Conservation (phyloP, 2,888 invertebrate genomes). For the Ceriagrion tenellum region DNA sequence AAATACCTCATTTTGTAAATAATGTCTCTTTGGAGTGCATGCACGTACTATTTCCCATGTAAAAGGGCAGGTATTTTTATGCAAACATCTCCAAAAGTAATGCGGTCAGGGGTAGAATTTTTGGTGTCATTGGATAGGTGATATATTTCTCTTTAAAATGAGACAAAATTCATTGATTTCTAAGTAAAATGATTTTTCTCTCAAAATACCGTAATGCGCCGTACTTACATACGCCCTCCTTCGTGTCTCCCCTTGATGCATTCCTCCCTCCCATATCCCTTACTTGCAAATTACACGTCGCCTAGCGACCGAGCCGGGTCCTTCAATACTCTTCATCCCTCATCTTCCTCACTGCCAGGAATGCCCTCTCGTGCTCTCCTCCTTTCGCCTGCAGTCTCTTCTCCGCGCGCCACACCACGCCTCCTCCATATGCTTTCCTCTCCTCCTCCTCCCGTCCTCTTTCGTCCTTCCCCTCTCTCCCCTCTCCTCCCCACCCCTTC, state of each 20-base stretch:
- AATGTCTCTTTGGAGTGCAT: too few relatives aligned
- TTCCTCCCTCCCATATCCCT: background rate
- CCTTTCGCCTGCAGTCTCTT: background rate
- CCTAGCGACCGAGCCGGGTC: background rate
- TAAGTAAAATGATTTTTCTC: too few relatives aligned
- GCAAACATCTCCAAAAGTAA: too few relatives aligned
- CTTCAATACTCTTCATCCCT: background rate
- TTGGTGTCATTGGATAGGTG: too few relatives aligned
- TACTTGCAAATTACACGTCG: conserved; percentile 37
- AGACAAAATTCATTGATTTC: too few relatives aligned
- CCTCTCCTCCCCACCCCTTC: background rate
- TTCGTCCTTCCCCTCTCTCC: too few relatives aligned
- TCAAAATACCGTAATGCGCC: too few relatives aligned
- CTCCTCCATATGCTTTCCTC: background rate
- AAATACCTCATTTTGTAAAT: too few relatives aligned
- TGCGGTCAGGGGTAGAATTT: too few relatives aligned
- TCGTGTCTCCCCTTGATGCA: background rate
- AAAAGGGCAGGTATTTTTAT: too few relatives aligned
- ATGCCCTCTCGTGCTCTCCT: background rate
- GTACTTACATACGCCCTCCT: background rate
- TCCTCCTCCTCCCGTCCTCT: background rate
- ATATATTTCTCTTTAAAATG: too few relatives aligned
- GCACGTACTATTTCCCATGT: too few relatives aligned
- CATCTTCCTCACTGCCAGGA: background rate
- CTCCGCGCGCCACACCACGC: background rate